phyloP scores from a whole-genome alignment of 2,797 vertebrate genomes.

The Falco concolor region DNA sequence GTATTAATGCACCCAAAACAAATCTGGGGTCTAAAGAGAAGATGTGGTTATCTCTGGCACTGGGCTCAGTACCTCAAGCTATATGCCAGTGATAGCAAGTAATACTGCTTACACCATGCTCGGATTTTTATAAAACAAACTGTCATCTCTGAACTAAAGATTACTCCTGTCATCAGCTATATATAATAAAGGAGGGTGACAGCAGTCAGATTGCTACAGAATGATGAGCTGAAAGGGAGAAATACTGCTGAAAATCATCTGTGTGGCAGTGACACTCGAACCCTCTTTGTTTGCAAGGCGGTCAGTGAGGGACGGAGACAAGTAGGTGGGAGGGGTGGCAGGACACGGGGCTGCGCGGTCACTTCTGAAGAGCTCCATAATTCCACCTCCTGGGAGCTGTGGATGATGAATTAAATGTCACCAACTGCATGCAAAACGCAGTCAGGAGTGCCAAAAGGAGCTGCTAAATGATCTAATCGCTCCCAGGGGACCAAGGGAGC shows the following conservation, averaged over 20 bases:
- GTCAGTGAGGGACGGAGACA: background rate
- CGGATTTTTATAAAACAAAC: background rate
- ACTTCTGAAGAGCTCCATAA: background rate
- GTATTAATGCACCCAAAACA: background rate
- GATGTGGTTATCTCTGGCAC: background rate
- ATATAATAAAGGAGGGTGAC: constrained; percentile 31
- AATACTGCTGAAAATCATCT: background rate
- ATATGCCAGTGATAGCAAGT: background rate
- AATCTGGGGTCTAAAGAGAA: background rate
- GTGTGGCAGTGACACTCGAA: background rate
- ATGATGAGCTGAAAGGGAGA: background rate
- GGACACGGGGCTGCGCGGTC: background rate
- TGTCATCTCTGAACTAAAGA: constrained; percentile 17
- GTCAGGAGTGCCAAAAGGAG: background rate
- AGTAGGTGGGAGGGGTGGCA: background rate
- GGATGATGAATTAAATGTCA: constrained; percentile 44
- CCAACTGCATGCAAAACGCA: background rate
- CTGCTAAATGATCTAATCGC: background rate
- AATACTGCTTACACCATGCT: background rate
- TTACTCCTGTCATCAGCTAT: background rate
- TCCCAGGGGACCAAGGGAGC: background rate
- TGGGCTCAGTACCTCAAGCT: background rate
- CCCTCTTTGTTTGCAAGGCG: background rate
- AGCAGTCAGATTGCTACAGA: background rate
- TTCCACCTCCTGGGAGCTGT: background rate